Base-by-base conservation (phyloP, 2,888 invertebrate species). In the Lissocephala sabroskyi region DNA sequence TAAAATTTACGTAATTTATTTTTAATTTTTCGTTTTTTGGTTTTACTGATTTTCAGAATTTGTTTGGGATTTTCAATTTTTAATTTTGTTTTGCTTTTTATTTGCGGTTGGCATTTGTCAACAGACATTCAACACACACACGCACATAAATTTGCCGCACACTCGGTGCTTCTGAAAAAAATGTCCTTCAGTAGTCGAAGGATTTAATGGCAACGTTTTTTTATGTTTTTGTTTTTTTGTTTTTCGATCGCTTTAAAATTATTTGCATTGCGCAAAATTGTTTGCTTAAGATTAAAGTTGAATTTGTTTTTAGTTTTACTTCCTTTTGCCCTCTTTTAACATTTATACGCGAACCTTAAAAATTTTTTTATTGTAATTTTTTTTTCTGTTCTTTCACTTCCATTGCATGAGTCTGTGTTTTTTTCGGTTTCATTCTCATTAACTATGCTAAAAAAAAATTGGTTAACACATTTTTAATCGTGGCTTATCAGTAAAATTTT, bases 231-330 rank as follows among this genome's bases (percentile, higher is more conserved):
- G n/a, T 13, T 30, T 56, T 45, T 63, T 52, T 59, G 45, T 49
- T 50, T 49, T 64, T 49, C 51, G 57, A 57, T 52, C 52, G 50
- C 64, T 60, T 60, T 64, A 64, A 62, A 61, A 63, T 52, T 62
- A 53, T 62, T 74, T 49, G 2, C 16, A 13, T 5, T 7, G 7
- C 23, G 23, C 23, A 23, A 23, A 23, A 3, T 3, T n/a, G n/a
- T n/a, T 49, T 59, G 58, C 59, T 62, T 65, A 66, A 65, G 62
- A 54, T 49, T 50, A 40, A 63, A 53, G n/a, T 54, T 58, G 49
- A 66, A 56, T 46, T 47, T 59, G 63, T 59, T 62, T 71, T 62
- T 71, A 60, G 54, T 54, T 70, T 62, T 60, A 71, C 67, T 57
- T 18, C 32, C 49, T 45, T 29, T 45, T 53, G 52, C 49, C 45